Base-by-base conservation (phyloP, 2,888 invertebrate genomes). In the Apantesis nais region DNA sequence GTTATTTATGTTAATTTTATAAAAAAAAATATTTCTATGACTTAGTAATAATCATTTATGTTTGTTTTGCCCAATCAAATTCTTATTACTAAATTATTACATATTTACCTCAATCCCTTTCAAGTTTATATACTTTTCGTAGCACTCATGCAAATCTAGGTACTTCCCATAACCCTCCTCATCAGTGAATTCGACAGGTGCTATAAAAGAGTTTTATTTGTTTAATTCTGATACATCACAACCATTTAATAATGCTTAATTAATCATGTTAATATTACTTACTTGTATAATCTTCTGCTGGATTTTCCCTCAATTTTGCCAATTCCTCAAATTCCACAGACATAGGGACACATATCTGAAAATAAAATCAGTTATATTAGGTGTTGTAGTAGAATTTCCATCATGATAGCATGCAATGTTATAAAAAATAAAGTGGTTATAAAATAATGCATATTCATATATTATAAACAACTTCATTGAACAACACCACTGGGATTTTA, bases 81-180 rank as follows among this genome's bases (percentile, higher is more conserved):
- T n/a, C n/a, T 34, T 34, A 34, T 34, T 39, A 41, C 3, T 1
- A 44, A 19, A 29, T 22, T 1, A 34, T 31, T 31, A 12, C 41
- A 41, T 31, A 63, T 73, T 82, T 92, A 97, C 97, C 95, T 99
- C 99, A 82, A 99, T 97, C 14, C 99, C 99, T 89, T 99, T 99
- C 48, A 99, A 95, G 91, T 99, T 99, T 44, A 99, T 97, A 89
- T 98, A 99, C 86, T 98, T 98, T 85, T 98, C 98, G 91, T 98
- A 99, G 86, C 99, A 98, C 89, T 99, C 98, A 92, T 99, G 99
- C 62, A 99, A 95, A 93, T 99, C 99, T 69, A 99, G 95, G 93
- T 99, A 99, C 90, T 98, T 98, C 22, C 99, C 99, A 92, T 99
- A 99, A 1, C 99, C 99, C 93, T 99, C 99, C 92, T 99, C 99